A percentile compares a stretch with the other conserved stretches of the same genome.
Conservation (phyloP, 2,888 invertebrate genomes). For the Tolmerus cingulatus region DNA sequence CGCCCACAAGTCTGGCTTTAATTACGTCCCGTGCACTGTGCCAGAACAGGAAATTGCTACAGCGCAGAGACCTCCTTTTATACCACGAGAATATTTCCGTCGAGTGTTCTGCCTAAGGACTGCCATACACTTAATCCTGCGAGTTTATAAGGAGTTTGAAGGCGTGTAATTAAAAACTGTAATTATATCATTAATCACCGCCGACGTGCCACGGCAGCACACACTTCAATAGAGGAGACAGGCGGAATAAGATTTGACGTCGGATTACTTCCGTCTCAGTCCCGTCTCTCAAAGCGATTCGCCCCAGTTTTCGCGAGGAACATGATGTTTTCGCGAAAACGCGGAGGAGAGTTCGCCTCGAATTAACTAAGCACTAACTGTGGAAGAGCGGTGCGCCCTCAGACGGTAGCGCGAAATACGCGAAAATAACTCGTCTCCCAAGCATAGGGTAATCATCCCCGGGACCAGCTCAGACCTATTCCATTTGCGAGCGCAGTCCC, state of each 20-base stretch:
- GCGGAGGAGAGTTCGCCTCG: not conserved
- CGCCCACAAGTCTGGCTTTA: constrained; percentile 41
- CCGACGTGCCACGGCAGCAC: not conserved
- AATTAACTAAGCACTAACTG: constrained; percentile 22
- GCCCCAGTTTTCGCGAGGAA: not conserved
- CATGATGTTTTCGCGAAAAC: constrained; percentile 2
- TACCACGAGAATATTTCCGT: constrained; percentile 11
- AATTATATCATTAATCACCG: constrained; percentile 40
- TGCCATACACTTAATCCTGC: constrained; percentile 20
- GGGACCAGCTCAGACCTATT: not conserved
- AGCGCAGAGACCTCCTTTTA: constrained; percentile 3
- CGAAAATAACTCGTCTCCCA: constrained; percentile 26
- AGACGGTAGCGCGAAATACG: not conserved
- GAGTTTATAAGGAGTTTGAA: constrained; percentile 39
- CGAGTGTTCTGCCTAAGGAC: constrained; percentile 21
- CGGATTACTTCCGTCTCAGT: constrained; percentile 24
- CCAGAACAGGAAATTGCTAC: constrained; percentile 39
- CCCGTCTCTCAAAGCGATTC: not conserved
- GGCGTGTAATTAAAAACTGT: constrained; percentile 42
- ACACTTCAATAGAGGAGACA: constrained; percentile 33
- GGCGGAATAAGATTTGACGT: constrained; percentile 30
- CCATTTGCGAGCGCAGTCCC: constrained; percentile 12
- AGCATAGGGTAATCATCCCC: constrained; percentile 34
- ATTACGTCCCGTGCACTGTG: constrained; percentile 31
- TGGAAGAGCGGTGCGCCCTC: not conserved